Percentiles rank a stretch among this genome's conserved stretches.
These are phyloP conservation scores for Sebastes nivosus DNA, from an alignment of 2,797 vertebrate genomes.

Conservation along the genomic window DNA sequence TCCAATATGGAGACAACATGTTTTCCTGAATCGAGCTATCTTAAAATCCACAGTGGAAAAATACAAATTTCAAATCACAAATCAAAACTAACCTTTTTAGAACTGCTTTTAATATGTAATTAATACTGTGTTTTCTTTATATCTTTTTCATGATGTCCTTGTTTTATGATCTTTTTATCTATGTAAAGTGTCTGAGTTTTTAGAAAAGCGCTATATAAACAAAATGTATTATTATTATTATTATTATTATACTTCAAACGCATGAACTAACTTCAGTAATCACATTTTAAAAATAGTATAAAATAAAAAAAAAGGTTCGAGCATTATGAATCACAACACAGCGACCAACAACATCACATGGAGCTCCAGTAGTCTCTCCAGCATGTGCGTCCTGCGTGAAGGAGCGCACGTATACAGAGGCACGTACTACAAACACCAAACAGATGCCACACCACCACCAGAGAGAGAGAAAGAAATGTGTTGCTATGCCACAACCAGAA, in stretches of 20 bases:
- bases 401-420: constrained; percentile 38
- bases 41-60: neutral
- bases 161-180: too few relatives aligned
- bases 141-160: too few relatives aligned
- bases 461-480: neutral
- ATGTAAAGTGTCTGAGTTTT: too few relatives aligned
- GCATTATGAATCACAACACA: too few relatives aligned
- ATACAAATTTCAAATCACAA: too few relatives aligned
- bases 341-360: neutral
- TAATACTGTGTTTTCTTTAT: too few relatives aligned
- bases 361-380: neutral
- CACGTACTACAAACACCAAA: neutral
- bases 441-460: neutral
- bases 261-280: neutral
- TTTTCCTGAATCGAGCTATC: neutral
- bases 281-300: neutral
- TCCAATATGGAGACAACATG: neutral
- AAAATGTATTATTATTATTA: too few relatives aligned
- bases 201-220: too few relatives aligned
- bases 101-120: too few relatives aligned
- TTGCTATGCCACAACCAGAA: neutral
- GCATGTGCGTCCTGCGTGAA: constrained; percentile 4
- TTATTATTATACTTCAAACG: neutral
- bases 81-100: too few relatives aligned
- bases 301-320: neutral